Base-by-base conservation (phyloP, 2,888 invertebrate species). In the Nyleta sp. region DNA sequence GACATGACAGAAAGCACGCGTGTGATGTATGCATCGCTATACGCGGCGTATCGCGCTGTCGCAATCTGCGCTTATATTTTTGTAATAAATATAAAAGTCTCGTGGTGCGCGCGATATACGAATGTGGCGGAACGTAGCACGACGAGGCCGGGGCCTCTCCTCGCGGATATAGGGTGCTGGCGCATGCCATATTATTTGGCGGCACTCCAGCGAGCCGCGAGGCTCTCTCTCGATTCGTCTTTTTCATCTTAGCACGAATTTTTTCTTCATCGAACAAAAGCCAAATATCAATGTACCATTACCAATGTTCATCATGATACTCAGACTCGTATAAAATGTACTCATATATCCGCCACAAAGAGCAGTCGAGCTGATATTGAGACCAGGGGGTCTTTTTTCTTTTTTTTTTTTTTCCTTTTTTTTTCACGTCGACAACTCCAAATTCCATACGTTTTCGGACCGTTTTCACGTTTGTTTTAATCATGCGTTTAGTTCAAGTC, bases 11-110 rank as follows among this genome's bases (percentile, higher is more conserved):
- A 88, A 86, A 86, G 84, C 84, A 80, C 83, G 52, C 65, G 60
- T 67, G 33, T 68, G 83, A 85, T 84, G 81, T 83, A 82, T 81
- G 83, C 81, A 81, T 81, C 82, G 59, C 65, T 82, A 83, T 84
- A 80, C 81, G 67, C 75, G 65, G 67, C 67, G 20, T 75, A 73
- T 68, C 48, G 55, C 48, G 74, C 75, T 80, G 76, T 79, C 80
- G 84, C 85, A 87, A 85, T 88, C 84, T 84, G 84, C 81, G 82
- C 77, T 81, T 84, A 81, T 84, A 84, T 84, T 85, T 84, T 87
- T 84, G 87, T 89, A 88, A 87, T 89, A 89, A 89, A 89, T 89
- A 89, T 89, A 88, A 88, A 89, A 89, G 89, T 89, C 86, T 82
- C 50, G 64, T 57, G 64, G 65, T 53, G 71, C 18, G 33, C 62